Evolutionary conservation across 2,113 vertebrate species (phyloP).

Genomic region (Lasiurus cinereus): DNA sequence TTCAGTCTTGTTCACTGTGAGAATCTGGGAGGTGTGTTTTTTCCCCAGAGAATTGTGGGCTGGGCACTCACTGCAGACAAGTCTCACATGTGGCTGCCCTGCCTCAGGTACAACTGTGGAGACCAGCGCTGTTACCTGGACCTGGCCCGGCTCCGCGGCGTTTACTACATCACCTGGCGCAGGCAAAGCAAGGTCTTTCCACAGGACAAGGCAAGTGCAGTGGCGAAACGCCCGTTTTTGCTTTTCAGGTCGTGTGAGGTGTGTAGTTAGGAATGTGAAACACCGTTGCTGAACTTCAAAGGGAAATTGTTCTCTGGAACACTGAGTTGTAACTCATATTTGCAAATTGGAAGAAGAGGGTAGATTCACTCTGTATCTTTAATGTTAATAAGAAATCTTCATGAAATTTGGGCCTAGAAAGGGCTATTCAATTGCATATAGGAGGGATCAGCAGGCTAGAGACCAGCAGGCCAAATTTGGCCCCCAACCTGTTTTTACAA

Average conservation of each 20-base stretch:
- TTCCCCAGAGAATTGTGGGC: background rate
- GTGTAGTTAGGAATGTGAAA: conserved; percentile 26
- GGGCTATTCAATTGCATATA: conserved; percentile 61
- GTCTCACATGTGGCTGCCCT: background rate
- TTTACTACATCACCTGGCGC: conserved; percentile 96
- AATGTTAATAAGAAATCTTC: conserved; percentile 50
- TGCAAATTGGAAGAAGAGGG: conserved; percentile 60
- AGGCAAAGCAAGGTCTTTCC: conserved; percentile 95
- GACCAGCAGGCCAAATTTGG: background rate
- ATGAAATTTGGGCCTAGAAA: conserved; percentile 64
- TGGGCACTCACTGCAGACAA: background rate
- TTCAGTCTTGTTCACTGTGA: background rate
- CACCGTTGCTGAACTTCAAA: background rate
- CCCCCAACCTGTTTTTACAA: background rate
- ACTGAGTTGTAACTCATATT: conserved; percentile 73
- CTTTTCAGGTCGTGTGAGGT: background rate
- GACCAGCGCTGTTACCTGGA: conserved; percentile 98
- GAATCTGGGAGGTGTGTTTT: background rate
- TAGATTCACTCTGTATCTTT: conserved; percentile 51
- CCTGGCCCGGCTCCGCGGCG: conserved; percentile 95
- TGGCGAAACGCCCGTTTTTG: background rate
- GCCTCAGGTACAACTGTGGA: conserved; percentile 96
- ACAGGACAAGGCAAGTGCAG: conserved; percentile 93
- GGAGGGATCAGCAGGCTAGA: conserved; percentile 17
- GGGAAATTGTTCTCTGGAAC: conserved; percentile 65